Evolutionary conservation across 1,140 invertebrate species (phyloP).

Genomic region (Homalodisca vitripennis): DNA sequence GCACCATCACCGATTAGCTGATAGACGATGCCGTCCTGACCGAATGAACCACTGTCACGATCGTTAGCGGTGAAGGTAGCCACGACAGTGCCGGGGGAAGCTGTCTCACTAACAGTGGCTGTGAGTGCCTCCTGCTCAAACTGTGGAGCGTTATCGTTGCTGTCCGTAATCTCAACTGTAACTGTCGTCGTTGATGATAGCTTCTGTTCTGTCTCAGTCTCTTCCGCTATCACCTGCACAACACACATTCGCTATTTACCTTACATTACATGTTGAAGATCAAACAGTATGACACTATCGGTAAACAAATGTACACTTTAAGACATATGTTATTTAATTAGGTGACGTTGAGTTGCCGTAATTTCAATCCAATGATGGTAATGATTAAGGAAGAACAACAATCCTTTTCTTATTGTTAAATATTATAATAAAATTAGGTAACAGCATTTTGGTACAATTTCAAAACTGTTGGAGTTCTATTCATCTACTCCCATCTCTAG

Average conservation of each 20-base stretch:
- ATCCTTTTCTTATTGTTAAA: too few species aligned
- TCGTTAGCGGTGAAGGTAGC: slow-evolving; percentile 78
- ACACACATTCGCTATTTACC: too few species aligned
- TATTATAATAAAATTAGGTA: too few species aligned
- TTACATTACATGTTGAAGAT: neutral
- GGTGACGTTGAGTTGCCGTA: too few species aligned
- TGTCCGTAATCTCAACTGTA: slow-evolving; percentile 76
- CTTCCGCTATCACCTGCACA: slow-evolving; percentile 74
- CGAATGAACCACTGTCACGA: slow-evolving; percentile 77
- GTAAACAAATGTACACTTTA: too few species aligned
- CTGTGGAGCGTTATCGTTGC: slow-evolving; percentile 86
- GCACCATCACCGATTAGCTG: slow-evolving; percentile 79
- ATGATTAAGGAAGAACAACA: too few species aligned
- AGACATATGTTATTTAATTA: too few species aligned
- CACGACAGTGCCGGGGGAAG: slow-evolving; percentile 66
- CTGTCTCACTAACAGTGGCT: slow-evolving; percentile 69
- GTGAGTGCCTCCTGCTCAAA: slow-evolving; percentile 76
- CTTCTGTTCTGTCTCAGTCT: slow-evolving; percentile 69
- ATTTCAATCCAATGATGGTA: too few species aligned
- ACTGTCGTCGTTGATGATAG: slow-evolving; percentile 86
- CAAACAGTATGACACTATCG: too few species aligned
- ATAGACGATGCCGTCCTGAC: slow-evolving; percentile 80
- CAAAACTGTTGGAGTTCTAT: too few species aligned
- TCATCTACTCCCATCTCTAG: too few species aligned
- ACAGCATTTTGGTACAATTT: too few species aligned